Percentiles rank a stretch among this genome's conserved stretches.
Conservation (phyloP, 2,888 invertebrate species). For the Aproaerema taeniolella region DNA sequence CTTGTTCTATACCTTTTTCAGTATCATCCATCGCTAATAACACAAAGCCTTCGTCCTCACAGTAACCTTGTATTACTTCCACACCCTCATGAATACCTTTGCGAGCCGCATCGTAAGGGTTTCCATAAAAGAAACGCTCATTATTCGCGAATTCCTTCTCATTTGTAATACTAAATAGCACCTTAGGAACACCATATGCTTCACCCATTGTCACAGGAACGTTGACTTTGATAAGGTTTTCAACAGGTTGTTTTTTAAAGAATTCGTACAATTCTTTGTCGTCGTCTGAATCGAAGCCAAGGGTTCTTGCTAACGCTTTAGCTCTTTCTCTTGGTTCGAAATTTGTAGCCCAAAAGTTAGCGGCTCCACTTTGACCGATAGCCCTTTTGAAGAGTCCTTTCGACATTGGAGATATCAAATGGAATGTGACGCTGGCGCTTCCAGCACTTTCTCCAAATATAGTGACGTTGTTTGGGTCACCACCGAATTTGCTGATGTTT, state of each 20-base stretch:
- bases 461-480: slow-evolving; percentile 40
- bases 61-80: slow-evolving; percentile 83
- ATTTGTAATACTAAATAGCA: slow-evolving; percentile 28
- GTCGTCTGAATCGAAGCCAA: slow-evolving; percentile 34
- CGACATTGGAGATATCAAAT: slow-evolving; percentile 45
- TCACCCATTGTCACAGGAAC: slow-evolving; percentile 27
- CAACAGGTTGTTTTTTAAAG: slow-evolving; percentile 28
- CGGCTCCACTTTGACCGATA: slow-evolving; percentile 83
- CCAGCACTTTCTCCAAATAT: slow-evolving; percentile 49
- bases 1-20: slow-evolving; percentile 9
- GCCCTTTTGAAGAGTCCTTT: slow-evolving; percentile 49
- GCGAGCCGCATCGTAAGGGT: slow-evolving; percentile 41
- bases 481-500: slow-evolving; percentile 41
- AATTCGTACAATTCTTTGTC: slow-evolving; percentile 31
- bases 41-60: slow-evolving; percentile 79
- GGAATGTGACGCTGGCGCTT: slow-evolving; percentile 32
- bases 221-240: slow-evolving; percentile 20
- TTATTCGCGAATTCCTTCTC: slow-evolving; percentile 35
- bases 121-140: slow-evolving; percentile 39
- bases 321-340: slow-evolving; percentile 62
- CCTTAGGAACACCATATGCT: slow-evolving; percentile 14
- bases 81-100: slow-evolving; percentile 69
- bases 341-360: slow-evolving; percentile 73
- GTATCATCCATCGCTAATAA: slow-evolving; percentile 6
- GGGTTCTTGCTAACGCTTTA: slow-evolving; percentile 30